phyloP scores from a whole-genome alignment of 2,888 invertebrate genomes.

The Diogma glabrata region DNA sequence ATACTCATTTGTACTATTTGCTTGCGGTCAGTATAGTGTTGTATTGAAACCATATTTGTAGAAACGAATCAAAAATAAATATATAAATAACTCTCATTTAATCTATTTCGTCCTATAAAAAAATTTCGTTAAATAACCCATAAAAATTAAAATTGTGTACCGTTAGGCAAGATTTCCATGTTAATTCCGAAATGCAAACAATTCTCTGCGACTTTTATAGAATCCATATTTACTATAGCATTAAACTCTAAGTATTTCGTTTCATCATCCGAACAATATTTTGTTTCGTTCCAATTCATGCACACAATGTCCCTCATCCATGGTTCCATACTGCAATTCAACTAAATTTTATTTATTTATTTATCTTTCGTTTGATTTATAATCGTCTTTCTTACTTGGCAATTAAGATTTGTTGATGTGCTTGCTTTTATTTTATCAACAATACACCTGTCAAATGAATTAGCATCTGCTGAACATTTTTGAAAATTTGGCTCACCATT shows the following conservation, averaged over 20 bases:
- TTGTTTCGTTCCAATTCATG: constrained; percentile 43
- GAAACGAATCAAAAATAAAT: no score
- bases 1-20: not conserved
- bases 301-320: constrained; percentile 46
- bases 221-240: constrained; percentile 33
- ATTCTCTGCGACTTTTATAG: constrained; percentile 26
- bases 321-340: constrained; percentile 1
- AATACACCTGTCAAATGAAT: constrained; percentile 39
- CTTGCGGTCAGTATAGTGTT: not conserved
- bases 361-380: no score
- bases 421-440: constrained; percentile 35
- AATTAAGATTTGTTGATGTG: constrained; percentile 26
- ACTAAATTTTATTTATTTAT: no score
- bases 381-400: constrained; percentile 43
- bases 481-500: constrained; percentile 42
- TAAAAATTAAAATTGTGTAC: no score
- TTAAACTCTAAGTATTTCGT: constrained; percentile 36
- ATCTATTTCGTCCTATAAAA: no score
- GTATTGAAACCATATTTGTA: no score
- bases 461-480: constrained; percentile 39
- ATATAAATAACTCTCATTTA: no score
- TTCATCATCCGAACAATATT: constrained; percentile 25
- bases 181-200: constrained; percentile 40
- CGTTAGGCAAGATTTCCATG: not conserved
- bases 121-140: no score